phyloP scores from a whole-genome alignment of 2,797 vertebrate species.

The Neosalanx taihuensis region DNA sequence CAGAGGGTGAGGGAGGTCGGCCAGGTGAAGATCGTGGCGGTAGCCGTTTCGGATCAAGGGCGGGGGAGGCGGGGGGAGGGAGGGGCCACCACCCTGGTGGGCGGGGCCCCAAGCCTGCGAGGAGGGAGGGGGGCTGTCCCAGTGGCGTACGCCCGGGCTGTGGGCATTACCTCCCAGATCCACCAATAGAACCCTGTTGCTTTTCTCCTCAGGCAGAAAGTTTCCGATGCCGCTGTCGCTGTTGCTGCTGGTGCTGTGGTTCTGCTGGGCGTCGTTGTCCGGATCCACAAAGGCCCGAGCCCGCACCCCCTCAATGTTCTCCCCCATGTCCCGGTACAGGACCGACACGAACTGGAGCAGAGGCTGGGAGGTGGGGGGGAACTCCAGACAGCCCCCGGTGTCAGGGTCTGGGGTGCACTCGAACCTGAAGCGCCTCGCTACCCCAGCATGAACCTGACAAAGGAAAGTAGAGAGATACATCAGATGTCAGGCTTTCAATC shows the following conservation, averaged over 20 bases:
- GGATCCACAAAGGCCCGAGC: constrained; percentile 90
- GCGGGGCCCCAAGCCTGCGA: constrained; percentile 65
- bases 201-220: constrained; percentile 91
- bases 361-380: constrained; percentile 90
- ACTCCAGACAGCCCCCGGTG: constrained; percentile 91
- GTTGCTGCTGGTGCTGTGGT: constrained; percentile 96
- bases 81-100: constrained; percentile 50
- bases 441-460: constrained; percentile 80
- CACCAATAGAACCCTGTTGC: constrained; percentile 87
- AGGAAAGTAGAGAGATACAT: not conserved
- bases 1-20: constrained; percentile 74
- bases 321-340: constrained; percentile 96
- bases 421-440: constrained; percentile 88
- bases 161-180: constrained; percentile 84
- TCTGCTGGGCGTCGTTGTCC: constrained; percentile 83
- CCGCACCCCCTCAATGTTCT: constrained; percentile 90
- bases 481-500: not conserved
- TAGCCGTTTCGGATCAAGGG: constrained; percentile 79
- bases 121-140: constrained; percentile 78
- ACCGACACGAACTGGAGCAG: constrained; percentile 95
- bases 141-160: constrained; percentile 68
- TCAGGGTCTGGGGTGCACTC: constrained; percentile 95
- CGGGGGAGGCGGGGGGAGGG: constrained; percentile 36
- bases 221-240: constrained; percentile 97
- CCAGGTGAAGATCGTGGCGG: constrained; percentile 77